Conservation (phyloP, 1,140 invertebrate species). For the Melanaphis sacchari region DNA sequence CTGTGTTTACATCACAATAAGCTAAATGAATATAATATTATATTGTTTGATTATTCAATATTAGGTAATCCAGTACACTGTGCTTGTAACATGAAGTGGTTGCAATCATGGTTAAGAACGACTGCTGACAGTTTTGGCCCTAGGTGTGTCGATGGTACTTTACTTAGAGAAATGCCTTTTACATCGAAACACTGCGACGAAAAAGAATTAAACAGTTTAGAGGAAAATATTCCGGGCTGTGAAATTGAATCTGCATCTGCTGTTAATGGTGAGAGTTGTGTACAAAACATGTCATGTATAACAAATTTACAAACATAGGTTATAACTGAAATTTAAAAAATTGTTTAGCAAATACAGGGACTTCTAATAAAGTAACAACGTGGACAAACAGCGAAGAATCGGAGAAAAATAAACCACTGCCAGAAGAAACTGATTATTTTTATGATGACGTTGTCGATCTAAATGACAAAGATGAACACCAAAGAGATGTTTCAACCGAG, state of each 20-base stretch:
- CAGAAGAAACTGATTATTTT: slow-evolving; percentile 78
- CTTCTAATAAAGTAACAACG: slow-evolving; percentile 33
- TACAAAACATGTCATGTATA: not conserved
- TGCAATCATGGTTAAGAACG: slow-evolving; percentile 79
- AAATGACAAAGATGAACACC: slow-evolving; percentile 63
- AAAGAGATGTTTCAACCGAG: slow-evolving; percentile 60
- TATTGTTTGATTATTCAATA: not conserved
- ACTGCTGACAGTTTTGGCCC: slow-evolving; percentile 71
- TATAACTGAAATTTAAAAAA: not conserved
- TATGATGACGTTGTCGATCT: slow-evolving; percentile 83
- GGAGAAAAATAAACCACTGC: slow-evolving; percentile 65
- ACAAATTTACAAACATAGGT: not conserved
- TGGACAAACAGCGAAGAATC: slow-evolving; percentile 33
- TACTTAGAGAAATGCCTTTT: slow-evolving; percentile 74
- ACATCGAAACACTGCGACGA: slow-evolving; percentile 72
- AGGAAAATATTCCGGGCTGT: slow-evolving; percentile 67
- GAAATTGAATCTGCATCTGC: slow-evolving; percentile 66
- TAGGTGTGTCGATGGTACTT: slow-evolving; percentile 76
- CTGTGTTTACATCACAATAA: no score
- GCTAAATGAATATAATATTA: not conserved
- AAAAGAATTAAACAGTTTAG: slow-evolving; percentile 64
- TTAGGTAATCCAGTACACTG: slow-evolving; percentile 83
- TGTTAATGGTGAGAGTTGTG: not conserved
- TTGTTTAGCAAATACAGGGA: slow-evolving; percentile 23
- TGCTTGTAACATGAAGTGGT: slow-evolving; percentile 80